phyloP scores from a whole-genome alignment of 2,888 invertebrate species.

The Noctua comes region DNA sequence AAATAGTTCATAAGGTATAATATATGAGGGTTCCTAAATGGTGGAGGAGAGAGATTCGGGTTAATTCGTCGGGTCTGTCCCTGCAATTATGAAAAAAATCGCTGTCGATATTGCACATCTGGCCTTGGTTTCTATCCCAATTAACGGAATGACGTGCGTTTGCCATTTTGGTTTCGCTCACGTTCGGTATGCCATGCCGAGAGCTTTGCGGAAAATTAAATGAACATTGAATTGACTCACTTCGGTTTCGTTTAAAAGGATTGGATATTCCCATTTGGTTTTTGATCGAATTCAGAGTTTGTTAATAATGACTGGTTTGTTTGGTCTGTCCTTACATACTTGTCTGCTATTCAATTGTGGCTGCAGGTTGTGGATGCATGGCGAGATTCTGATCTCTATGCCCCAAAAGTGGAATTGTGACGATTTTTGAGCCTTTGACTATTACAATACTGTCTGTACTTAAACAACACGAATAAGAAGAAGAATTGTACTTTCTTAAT shows the following conservation, averaged over 20 bases:
- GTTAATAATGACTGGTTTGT: neutral
- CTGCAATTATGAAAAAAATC: conserved; percentile 73
- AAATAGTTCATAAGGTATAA: conserved; percentile 52
- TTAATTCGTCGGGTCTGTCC: conserved; percentile 61
- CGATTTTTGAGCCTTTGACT: too few species aligned
- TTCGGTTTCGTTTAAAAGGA: conserved; percentile 44
- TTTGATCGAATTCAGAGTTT: conserved; percentile 16
- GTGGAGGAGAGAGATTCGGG: conserved; percentile 48
- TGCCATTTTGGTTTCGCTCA: conserved; percentile 65
- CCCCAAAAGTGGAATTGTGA: neutral
- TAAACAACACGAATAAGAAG: neutral
- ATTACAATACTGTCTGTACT: neutral
- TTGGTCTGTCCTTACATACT: neutral
- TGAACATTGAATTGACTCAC: conserved; percentile 41
- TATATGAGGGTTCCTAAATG: conserved; percentile 55
- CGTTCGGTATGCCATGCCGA: conserved; percentile 37
- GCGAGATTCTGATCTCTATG: neutral
- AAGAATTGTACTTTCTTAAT: neutral
- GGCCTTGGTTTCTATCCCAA: conserved; percentile 72
- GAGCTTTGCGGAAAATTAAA: conserved; percentile 52
- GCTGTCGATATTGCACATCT: conserved; percentile 72
- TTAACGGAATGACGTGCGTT: conserved; percentile 72
- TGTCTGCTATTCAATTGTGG: neutral
- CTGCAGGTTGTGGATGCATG: neutral
- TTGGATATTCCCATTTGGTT: conserved; percentile 30